Evolutionary conservation across 2,888 invertebrate genomes (phyloP), one percentile per base, ranked within the genome.

Genomic region (Odontomyia ornata): DNA sequence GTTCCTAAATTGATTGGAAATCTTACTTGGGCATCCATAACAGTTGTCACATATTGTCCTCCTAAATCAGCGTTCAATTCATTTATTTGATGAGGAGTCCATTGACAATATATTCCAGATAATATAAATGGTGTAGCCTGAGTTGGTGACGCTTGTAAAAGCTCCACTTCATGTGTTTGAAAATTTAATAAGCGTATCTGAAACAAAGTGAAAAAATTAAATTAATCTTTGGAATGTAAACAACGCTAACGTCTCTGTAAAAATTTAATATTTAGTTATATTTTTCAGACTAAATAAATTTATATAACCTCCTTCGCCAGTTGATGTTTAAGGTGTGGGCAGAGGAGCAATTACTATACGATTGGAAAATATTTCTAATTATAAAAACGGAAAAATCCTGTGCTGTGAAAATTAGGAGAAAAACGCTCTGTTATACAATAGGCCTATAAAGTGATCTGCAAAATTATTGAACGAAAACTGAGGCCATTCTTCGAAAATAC

Each of bases 21-120:
- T n/a, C 81, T 82, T 78, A 83, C 83, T 80, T 83, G 82, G 78
- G 81, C 81, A 76, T 84, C 81, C 76, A 84, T 80, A 64, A 80
- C 79, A 52, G 85, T 82, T 15, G 46, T 28, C 7, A 75, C 75
- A 9, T 25, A 7, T 27, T 75, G 46, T n/a, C 64, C 64, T n/a
- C 62, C 30, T n/a, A 75, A 18, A 27, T 75, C 64, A 13, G n/a
- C 27, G 47, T 62, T 64, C n/a, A 79, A 71, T 28, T 76, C 76
- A 57, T 78, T 30, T 7, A 79, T 36, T 57, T 78, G 79, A 18
- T 56, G 25, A 13, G 64, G 47, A 28, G 75, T 47, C 79, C 79
- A 79, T 47, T 76, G 60, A 56, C 71, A 67, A 18, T 36, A 67
- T 47, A 79, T 76, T 30, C 79, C 78, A 28, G 62, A 76, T 15